Evolutionary conservation across 1,140 invertebrate species (phyloP).

Genomic region (Drosophila tropicalis): DNA sequence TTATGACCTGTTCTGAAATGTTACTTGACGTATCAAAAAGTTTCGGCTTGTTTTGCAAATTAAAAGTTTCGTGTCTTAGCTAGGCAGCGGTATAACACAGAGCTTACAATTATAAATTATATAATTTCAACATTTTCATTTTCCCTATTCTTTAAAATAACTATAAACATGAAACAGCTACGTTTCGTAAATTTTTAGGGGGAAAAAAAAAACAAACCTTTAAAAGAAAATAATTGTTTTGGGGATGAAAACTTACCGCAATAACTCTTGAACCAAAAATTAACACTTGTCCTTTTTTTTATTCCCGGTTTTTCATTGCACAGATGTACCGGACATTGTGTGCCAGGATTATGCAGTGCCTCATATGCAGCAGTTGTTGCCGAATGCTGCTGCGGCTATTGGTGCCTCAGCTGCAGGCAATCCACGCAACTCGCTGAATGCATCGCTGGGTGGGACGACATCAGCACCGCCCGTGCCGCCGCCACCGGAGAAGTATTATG

Average conservation of each 20-base stretch:
- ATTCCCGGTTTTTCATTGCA: conserved; percentile 14
- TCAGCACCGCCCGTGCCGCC: conserved; percentile 62
- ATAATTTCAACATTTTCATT: too few species aligned
- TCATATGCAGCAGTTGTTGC: conserved; percentile 82
- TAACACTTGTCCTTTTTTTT: conserved; percentile 49
- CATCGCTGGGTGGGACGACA: conserved; percentile 7
- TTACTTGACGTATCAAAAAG: too few species aligned
- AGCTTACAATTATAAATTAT: too few species aligned
- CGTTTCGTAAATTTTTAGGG: too few species aligned
- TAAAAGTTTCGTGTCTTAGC: too few species aligned
- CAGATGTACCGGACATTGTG: conserved; percentile 86
- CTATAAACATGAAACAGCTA: too few species aligned
- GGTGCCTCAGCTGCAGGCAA: conserved; percentile 39
- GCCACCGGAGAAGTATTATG: conserved; percentile 79
- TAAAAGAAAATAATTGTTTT: too few species aligned
- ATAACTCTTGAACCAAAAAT: conserved; percentile 55
- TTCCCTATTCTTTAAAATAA: too few species aligned
- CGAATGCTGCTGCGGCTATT: conserved; percentile 39
- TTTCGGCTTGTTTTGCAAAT: too few species aligned
- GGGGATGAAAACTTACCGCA: background rate
- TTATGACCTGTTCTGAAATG: too few species aligned
- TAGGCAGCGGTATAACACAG: too few species aligned
- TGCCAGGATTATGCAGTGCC: conserved; percentile 86
- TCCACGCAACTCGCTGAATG: conserved; percentile 68
- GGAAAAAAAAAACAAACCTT: too few species aligned